A percentile compares a stretch with the other conserved stretches of the same genome.
phyloP scores from a whole-genome alignment of 2,113 vertebrate species.

The Reinhardtius hippoglossoides region DNA sequence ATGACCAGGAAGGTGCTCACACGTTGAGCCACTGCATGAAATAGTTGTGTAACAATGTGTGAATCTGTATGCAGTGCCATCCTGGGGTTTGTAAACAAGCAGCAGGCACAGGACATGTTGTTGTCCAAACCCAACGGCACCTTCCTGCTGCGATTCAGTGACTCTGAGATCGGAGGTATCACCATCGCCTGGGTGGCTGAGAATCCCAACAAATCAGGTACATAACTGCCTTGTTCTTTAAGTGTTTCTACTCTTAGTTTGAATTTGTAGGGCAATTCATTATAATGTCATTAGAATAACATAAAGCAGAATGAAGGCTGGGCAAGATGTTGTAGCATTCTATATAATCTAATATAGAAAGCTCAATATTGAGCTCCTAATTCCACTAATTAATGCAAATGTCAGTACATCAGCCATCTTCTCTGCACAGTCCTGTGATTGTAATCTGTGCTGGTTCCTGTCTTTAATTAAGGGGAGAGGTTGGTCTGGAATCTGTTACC shows the following conservation, averaged over 20 bases:
- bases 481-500: conserved; percentile 99
- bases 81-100: conserved; percentile 96
- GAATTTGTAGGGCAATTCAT: background rate
- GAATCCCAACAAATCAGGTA: conserved; percentile 85
- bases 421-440: background rate
- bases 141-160: conserved; percentile 95
- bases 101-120: conserved; percentile 94
- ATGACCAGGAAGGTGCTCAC: too few species aligned
- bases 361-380: too few species aligned
- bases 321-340: background rate
- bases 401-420: background rate
- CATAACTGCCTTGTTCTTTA: background rate
- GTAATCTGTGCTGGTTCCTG: background rate
- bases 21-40: too few species aligned
- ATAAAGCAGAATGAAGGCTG: background rate
- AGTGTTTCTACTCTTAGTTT: background rate
- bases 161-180: conserved; percentile 97
- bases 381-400: background rate
- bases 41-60: too few species aligned
- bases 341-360: too few species aligned
- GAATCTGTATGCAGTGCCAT: conserved; percentile 85
- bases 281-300: background rate
- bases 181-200: conserved; percentile 94
- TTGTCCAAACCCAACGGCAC: conserved; percentile 95
- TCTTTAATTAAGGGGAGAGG: conserved; percentile 86